Evolutionary conservation across 2,113 vertebrate genomes (phyloP).

Genomic region (Eptesicus fuscus): DNA sequence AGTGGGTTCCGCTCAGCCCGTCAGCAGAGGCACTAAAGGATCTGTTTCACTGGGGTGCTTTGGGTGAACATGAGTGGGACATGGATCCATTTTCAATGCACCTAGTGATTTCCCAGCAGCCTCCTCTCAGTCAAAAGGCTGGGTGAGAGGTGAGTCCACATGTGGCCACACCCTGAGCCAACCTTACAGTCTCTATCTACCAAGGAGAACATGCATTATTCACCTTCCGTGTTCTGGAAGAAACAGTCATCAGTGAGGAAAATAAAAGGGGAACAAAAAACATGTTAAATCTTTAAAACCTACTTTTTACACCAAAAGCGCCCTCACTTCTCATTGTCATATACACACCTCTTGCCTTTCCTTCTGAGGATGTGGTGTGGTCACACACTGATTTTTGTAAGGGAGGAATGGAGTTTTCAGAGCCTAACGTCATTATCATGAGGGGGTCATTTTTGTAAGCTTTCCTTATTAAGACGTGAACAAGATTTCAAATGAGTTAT

Average conservation of each 20-base stretch:
- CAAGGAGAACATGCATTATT: conserved; percentile 40
- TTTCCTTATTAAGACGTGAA: neutral
- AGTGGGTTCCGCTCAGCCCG: conserved; percentile 59
- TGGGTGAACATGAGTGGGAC: conserved; percentile 76
- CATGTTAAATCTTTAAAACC: neutral
- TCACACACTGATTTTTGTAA: neutral
- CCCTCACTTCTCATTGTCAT: neutral
- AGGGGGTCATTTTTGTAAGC: neutral
- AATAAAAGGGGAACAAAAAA: conserved; percentile 28
- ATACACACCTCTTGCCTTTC: neutral
- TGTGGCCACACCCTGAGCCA: conserved; percentile 74
- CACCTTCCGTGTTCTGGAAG: conserved; percentile 56
- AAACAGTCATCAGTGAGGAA: conserved; percentile 37
- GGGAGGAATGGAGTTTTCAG: neutral
- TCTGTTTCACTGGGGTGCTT: conserved; percentile 67
- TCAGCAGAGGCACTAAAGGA: conserved; percentile 67
- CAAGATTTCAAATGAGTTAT: neutral
- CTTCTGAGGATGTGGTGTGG: neutral
- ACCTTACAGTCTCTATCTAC: conserved; percentile 24
- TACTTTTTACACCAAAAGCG: neutral
- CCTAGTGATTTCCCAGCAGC: conserved; percentile 67
- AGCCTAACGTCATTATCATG: neutral
- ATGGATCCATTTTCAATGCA: conserved; percentile 79
- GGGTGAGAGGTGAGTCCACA: conserved; percentile 75
- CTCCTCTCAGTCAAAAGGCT: conserved; percentile 75